These are phyloP conservation scores for Prenolepis imparis DNA, from an alignment of 2,888 invertebrate species.

Conservation along the genomic window DNA sequence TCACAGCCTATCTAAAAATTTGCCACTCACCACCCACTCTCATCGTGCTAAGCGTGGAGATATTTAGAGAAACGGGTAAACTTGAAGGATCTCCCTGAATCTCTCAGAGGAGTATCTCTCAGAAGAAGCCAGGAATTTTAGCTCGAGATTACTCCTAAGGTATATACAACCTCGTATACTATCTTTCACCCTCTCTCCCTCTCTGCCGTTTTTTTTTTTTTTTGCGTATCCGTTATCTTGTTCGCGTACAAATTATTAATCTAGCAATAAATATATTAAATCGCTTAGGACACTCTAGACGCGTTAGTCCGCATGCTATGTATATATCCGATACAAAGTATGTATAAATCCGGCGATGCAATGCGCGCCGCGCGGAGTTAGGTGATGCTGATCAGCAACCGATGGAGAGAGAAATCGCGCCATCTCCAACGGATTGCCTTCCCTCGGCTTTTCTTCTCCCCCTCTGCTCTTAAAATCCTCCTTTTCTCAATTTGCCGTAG, in stretches of 20 bases:
- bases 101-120: conserved; percentile 29
- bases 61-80: conserved; percentile 62
- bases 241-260: conserved; percentile 83
- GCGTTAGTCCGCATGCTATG: conserved; percentile 67
- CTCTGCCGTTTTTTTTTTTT: conserved; percentile 47
- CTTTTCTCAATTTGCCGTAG: conserved; percentile 80
- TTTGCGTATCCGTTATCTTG: conserved; percentile 69
- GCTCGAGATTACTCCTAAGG: conserved; percentile 61
- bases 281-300: conserved; percentile 77
- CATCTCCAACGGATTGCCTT: conserved; percentile 31
- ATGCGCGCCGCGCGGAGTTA: conserved; percentile 8
- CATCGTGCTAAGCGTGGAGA: conserved; percentile 46
- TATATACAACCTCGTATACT: conserved; percentile 79
- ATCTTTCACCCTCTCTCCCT: conserved; percentile 57
- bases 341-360: conserved; percentile 77
- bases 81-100: conserved; percentile 50
- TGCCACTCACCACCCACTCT: conserved; percentile 52
- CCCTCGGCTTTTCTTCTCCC: neutral
- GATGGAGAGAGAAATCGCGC: neutral
- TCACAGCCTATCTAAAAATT: conserved; percentile 82
- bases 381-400: conserved; percentile 41
- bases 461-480: neutral
- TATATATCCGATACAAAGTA: conserved; percentile 78
- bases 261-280: conserved; percentile 86
- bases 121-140: conserved; percentile 62